Evolutionary conservation across 2,888 invertebrate species (phyloP).

Genomic region (Protophormia terraenovae): DNA sequence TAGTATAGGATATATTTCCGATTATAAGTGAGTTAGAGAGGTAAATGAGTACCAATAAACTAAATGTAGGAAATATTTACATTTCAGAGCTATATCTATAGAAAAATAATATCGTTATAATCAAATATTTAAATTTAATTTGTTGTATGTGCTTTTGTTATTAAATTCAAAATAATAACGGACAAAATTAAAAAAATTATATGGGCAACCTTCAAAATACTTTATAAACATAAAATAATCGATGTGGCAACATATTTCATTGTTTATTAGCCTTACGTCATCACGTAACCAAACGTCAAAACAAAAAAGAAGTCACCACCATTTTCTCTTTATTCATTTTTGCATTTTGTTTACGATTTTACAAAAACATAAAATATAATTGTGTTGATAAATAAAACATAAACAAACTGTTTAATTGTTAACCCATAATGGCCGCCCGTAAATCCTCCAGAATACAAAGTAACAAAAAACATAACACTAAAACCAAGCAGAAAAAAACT

Average conservation of each 20-base stretch:
- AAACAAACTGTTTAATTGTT: background rate
- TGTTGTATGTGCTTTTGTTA: no score
- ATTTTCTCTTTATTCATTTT: background rate
- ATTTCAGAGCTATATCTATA: no score
- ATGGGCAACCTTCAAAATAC: background rate
- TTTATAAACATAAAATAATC: background rate
- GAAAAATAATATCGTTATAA: no score
- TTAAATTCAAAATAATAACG: background rate
- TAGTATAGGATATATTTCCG: no score
- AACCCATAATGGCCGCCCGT: background rate
- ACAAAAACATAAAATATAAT: background rate
- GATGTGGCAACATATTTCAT: background rate
- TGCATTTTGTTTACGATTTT: background rate
- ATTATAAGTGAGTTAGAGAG: no score
- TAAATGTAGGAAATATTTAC: no score
- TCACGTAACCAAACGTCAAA: background rate
- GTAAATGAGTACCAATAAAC: no score
- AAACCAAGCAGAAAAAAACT: background rate
- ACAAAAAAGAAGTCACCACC: background rate
- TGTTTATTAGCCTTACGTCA: background rate
- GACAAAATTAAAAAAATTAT: background rate
- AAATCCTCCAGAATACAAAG: background rate
- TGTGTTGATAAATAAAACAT: background rate
- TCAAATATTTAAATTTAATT: no score
- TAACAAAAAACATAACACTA: background rate